Evolutionary conservation across 2,888 invertebrate species (phyloP), one percentile per base, ranked within the genome.

Genomic region (Clistopyga incitator): DNA sequence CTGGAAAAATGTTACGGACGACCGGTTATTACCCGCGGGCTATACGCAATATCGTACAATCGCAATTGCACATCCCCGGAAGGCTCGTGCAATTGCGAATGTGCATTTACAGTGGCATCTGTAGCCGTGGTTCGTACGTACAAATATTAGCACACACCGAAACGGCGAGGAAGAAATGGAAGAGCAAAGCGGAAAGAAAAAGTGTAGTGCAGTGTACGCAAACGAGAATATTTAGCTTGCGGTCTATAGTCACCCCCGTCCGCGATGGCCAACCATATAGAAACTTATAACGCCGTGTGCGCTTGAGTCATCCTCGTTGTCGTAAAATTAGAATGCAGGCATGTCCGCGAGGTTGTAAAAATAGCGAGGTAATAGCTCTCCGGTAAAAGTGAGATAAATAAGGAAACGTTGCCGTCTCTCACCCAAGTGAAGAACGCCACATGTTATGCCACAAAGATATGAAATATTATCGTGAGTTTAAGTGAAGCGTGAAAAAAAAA

Each of bases 311-410:
- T 75, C 70, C 75, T 11, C 47, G 52, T 70, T 13, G 68, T 42
- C 67, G 54, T 82, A 82, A 82, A 82, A 82, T 82, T 74, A 78
- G 74, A 78, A 82, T 78, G 61, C 74, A 70, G 42, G 18, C 56
- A 61, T 61, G 70, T 72, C 61, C 61, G 47, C 54, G 34, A 70
- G 34, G 34, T 56, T 70, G 29, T 82, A 75, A 82, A 78, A 82
- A 82, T 74, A 78, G 78, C 78, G n/a, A 52, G 20, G 78, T 68
- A 72, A 78, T 78, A 68, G 59, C 74, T 74, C 59, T 38, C 42
- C 20, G 56, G 67, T 74, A 23, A 59, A 61, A 74, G 25, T 42
- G 56, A 42, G 34, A 71, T 54, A 23, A 71, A 56, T 18, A 50
- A 56, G 38, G 25, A 67, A 67, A 56, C 23, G 18, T 54, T 42